Conservation (phyloP, 2,797 vertebrate genomes). For the Falco novaeseelandiae region DNA sequence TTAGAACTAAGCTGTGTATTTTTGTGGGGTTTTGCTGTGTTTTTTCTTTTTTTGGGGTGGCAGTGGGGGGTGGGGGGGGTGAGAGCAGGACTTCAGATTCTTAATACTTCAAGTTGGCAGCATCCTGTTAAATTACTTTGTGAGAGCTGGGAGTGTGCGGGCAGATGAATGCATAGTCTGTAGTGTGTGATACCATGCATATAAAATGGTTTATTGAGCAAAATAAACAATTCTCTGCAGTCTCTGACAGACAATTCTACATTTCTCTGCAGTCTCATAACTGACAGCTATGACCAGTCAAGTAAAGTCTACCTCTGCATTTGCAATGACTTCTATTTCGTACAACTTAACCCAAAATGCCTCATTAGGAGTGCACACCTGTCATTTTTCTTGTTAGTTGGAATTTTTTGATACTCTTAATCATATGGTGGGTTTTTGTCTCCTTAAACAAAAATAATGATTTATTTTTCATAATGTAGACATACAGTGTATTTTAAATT, state of each 20-base stretch:
- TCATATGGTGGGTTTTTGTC: not conserved
- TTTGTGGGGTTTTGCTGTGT: accelerated
- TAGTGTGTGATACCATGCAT: conserved; percentile 36
- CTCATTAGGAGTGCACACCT: not conserved
- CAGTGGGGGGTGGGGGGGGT: too few relatives aligned
- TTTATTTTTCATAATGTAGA: not conserved
- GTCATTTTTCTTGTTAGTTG: not conserved
- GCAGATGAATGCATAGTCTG: conserved; percentile 35
- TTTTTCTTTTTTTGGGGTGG: not conserved
- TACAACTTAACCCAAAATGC: not conserved
- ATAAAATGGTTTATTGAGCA: conserved; percentile 56
- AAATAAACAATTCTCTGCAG: conserved; percentile 53
- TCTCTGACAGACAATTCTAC: not conserved
- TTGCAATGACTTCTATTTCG: not conserved
- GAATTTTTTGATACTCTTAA: not conserved
- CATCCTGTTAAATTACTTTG: conserved; percentile 24
- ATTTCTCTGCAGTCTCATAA: conserved; percentile 5
- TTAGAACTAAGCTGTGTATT: not conserved
- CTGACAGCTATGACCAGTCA: conserved; percentile 2
- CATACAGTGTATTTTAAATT: not conserved
- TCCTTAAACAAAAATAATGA: not conserved
- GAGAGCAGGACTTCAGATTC: not conserved
- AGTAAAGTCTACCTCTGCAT: not conserved
- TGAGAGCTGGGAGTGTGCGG: not conserved
- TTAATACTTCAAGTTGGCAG: conserved; percentile 29